These are phyloP conservation scores for Epinephelus cyanopodus DNA, from an alignment of 2,113 vertebrate species.

Conservation along the genomic window DNA sequence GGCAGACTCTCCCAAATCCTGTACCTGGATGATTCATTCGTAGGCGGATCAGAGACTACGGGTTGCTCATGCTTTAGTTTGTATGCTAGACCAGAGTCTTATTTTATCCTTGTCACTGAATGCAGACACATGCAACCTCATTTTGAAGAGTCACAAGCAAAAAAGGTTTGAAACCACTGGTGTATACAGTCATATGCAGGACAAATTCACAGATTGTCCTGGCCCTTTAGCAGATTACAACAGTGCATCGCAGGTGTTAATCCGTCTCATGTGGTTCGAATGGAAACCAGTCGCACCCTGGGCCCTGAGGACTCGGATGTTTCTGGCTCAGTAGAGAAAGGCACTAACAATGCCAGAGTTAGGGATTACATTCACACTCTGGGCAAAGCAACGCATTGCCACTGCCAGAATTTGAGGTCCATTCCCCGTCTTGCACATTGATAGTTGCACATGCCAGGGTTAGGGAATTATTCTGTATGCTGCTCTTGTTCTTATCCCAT, in stretches of 20 bases:
- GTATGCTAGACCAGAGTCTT: neutral
- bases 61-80: neutral
- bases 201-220: neutral
- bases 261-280: constrained; percentile 47
- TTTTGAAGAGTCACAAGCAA: neutral
- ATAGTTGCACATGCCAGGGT: constrained; percentile 32
- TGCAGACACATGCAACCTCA: neutral
- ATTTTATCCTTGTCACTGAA: neutral
- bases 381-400: constrained; percentile 13
- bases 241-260: constrained; percentile 39
- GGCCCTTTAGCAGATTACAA: constrained; percentile 15
- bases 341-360: constrained; percentile 39
- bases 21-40: neutral
- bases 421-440: constrained; percentile 10
- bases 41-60: neutral
- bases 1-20: neutral
- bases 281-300: constrained; percentile 37
- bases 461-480: constrained; percentile 8
- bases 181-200: neutral
- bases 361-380: constrained; percentile 50
- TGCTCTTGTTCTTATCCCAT: constrained; percentile 17
- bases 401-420: constrained; percentile 24
- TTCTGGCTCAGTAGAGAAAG: constrained; percentile 43
- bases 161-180: neutral
- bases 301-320: constrained; percentile 17